These are phyloP conservation scores for Paelopatides confundens DNA, from an alignment of 53 echinoderm and acorn worm species.

Conservation along the genomic window DNA sequence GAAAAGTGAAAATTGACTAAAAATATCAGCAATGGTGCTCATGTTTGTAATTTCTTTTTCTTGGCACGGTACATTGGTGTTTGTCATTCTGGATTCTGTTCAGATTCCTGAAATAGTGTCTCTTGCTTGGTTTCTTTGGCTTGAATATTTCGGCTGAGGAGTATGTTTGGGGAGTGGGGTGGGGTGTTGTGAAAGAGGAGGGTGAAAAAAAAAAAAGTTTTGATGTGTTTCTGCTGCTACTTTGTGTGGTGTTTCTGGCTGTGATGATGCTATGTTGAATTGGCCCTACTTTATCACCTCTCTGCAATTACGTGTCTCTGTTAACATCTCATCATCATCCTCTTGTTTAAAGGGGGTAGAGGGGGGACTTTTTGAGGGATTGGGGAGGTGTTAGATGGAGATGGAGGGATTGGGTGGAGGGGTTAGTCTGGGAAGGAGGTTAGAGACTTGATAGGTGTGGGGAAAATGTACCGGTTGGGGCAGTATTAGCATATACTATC, in stretches of 20 bases:
- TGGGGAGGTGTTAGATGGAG: too few relatives aligned
- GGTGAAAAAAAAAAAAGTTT: too few relatives aligned
- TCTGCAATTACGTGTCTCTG: too few relatives aligned
- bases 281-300: neutral
- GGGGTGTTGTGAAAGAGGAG: too few relatives aligned
- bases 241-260: neutral
- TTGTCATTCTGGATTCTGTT: slow-evolving; percentile 27
- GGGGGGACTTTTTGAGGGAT: too few relatives aligned
- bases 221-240: neutral
- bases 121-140: neutral
- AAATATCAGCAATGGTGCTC: slow-evolving; percentile 45
- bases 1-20: neutral
- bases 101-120: slow-evolving; percentile 32
- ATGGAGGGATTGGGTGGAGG: too few relatives aligned
- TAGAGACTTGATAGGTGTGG: too few relatives aligned
- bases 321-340: too few relatives aligned
- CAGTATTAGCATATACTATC: too few relatives aligned
- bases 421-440: too few relatives aligned
- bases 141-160: neutral
- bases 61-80: slow-evolving; percentile 35
- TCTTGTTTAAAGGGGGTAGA: too few relatives aligned
- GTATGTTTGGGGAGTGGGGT: neutral
- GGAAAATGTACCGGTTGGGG: too few relatives aligned
- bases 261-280: neutral
- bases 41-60: slow-evolving; percentile 39